Percentiles rank a stretch among this genome's conserved stretches.
phyloP scores from a whole-genome alignment of 2,113 vertebrate species.

The Ornithorhynchus anatinus region DNA sequence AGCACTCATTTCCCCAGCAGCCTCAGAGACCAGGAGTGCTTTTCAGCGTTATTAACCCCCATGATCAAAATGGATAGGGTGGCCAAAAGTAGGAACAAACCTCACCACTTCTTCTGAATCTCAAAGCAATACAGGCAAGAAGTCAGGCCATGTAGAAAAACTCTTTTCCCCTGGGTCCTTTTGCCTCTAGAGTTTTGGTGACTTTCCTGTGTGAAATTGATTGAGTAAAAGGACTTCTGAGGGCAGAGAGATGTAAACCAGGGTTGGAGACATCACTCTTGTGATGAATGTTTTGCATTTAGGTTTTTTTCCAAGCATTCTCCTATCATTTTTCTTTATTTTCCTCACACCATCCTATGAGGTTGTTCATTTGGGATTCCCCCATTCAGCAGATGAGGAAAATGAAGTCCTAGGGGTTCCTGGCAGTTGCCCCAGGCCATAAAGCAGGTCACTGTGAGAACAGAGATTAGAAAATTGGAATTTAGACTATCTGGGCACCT shows the following conservation, averaged over 20 bases:
- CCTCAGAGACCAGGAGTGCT: slow-evolving; percentile 52
- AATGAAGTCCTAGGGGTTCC: no score
- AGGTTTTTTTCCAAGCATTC: neutral
- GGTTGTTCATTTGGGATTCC: no score
- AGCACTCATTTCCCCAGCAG: slow-evolving; percentile 51
- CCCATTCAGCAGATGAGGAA: neutral
- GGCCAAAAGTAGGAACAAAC: slow-evolving; percentile 41
- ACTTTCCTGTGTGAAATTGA: neutral
- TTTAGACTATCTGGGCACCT: no score
- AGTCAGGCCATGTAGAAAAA: neutral
- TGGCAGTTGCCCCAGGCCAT: no score
- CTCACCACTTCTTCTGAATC: slow-evolving; percentile 45
- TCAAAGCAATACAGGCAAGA: slow-evolving; percentile 35
- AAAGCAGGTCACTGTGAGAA: no score
- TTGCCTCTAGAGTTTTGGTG: neutral
- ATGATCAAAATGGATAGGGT: slow-evolving; percentile 55
- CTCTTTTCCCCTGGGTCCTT: slow-evolving; percentile 1
- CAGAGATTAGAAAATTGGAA: no score
- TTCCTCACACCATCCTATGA: neutral
- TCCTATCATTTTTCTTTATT: neutral
- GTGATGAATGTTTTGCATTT: neutral
- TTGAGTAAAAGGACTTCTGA: no score
- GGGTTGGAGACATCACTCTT: no score
- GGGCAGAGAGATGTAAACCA: no score
- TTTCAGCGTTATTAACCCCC: slow-evolving; percentile 63